Conservation (phyloP, 2,113 vertebrate genomes). For the Arvicanthis niloticus region DNA sequence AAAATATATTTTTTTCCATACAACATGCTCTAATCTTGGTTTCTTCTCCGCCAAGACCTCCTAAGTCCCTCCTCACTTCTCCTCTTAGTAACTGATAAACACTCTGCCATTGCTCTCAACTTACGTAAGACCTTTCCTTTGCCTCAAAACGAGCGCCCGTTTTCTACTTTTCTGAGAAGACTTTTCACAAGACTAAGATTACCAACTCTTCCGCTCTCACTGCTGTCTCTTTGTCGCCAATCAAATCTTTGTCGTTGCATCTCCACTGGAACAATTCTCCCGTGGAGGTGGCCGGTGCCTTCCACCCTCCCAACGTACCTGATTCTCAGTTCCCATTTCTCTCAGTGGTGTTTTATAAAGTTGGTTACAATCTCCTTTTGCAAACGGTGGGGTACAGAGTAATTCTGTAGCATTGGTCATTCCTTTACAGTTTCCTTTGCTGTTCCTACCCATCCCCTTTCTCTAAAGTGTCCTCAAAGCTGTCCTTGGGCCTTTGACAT, state of each 20-base stretch:
- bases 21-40: neutral
- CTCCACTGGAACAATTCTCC: neutral
- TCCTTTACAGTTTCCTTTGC: slow-evolving; percentile 15
- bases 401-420: neutral
- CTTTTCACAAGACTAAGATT: neutral
- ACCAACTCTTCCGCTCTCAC: neutral
- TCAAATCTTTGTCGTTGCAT: neutral
- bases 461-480: neutral
- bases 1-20: neutral
- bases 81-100: neutral
- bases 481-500: neutral
- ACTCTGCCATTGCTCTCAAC: neutral
- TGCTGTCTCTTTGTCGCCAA: neutral
- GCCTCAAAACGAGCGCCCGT: neutral
- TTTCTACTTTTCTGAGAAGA: slow-evolving; percentile 31
- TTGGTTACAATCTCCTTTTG: neutral
- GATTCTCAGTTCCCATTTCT: slow-evolving; percentile 36
- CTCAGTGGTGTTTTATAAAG: neutral
- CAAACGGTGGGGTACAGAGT: neutral
- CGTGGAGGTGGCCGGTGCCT: neutral
- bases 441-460: neutral
- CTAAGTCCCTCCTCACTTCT: no score
- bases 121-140: neutral
- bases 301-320: neutral
- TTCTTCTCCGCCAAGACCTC: neutral